These are phyloP conservation scores for Meiosimyza decipiens DNA, from an alignment of 2,888 invertebrate genomes.

Conservation along the genomic window DNA sequence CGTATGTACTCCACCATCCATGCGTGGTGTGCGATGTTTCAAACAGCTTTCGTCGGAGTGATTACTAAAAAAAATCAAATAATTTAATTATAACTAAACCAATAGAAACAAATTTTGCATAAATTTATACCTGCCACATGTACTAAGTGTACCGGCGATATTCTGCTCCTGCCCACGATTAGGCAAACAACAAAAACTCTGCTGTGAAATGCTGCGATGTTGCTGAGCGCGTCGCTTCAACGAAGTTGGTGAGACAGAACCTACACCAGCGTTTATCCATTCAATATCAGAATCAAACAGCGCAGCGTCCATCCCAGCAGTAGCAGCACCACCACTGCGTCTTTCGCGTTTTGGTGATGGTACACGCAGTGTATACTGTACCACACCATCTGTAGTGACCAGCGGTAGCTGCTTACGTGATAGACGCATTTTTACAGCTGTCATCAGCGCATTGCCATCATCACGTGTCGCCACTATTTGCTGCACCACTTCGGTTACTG, in stretches of 20 bases:
- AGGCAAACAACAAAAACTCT: slow-evolving; percentile 45
- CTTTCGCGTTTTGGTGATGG: slow-evolving; percentile 72
- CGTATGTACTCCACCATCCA: slow-evolving; percentile 27
- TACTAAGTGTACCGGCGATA: neutral
- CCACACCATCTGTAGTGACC: slow-evolving; percentile 77
- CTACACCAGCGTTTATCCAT: slow-evolving; percentile 78
- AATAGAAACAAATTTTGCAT: neutral
- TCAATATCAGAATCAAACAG: slow-evolving; percentile 77
- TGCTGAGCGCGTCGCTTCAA: slow-evolving; percentile 57
- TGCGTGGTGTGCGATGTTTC: slow-evolving; percentile 52
- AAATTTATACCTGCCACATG: slow-evolving; percentile 33
- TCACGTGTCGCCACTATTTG: slow-evolving; percentile 67
- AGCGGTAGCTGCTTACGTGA: slow-evolving; percentile 80
- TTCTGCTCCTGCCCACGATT: slow-evolving; percentile 28
- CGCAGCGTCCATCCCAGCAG: slow-evolving; percentile 29
- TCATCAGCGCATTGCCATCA: slow-evolving; percentile 71
- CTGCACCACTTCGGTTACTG: slow-evolving; percentile 74
- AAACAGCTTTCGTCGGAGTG: slow-evolving; percentile 43
- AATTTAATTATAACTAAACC: neutral
- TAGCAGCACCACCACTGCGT: slow-evolving; percentile 70
- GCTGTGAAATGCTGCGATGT: slow-evolving; percentile 44
- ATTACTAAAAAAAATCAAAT: slow-evolving; percentile 36
- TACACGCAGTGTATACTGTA: slow-evolving; percentile 79
- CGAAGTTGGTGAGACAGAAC: slow-evolving; percentile 71
- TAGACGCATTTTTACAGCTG: slow-evolving; percentile 79